These are phyloP conservation scores for Rhyzopertha dominica DNA, from an alignment of 1,140 invertebrate genomes.

Conservation along the genomic window DNA sequence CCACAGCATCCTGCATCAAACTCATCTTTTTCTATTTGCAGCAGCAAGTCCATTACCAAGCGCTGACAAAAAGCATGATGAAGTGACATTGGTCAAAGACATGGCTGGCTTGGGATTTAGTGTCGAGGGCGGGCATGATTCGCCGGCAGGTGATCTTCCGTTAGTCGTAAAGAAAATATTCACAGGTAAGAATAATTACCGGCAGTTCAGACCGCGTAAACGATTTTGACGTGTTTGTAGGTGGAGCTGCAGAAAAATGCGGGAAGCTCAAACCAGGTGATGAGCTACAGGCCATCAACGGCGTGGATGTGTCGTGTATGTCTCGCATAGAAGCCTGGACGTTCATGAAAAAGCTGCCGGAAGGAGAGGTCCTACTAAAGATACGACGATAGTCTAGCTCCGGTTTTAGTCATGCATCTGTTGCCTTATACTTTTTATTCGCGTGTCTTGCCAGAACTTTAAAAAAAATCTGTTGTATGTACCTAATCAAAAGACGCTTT, in stretches of 20 bases:
- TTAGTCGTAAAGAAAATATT: conserved; percentile 87
- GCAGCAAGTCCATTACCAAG: no score
- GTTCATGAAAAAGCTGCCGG: conserved; percentile 80
- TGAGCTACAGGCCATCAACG: conserved; percentile 80
- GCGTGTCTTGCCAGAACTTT: no score
- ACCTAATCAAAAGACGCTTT: no score
- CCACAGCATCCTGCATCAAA: no score
- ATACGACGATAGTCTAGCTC: no score
- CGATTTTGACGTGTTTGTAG: conserved; percentile 49
- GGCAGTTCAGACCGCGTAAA: conserved; percentile 5
- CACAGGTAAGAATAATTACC: conserved; percentile 60
- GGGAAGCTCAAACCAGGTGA: conserved; percentile 79
- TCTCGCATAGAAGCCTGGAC: conserved; percentile 91
- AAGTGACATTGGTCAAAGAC: conserved; percentile 75
- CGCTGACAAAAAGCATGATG: no score
- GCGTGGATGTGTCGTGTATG: conserved; percentile 71
- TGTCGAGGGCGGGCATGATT: conserved; percentile 86
- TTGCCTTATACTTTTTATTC: no score
- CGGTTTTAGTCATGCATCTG: no score
- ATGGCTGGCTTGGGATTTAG: conserved; percentile 87
- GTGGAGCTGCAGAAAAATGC: conserved; percentile 85
- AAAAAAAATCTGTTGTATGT: no score
- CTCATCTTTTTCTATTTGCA: no score
- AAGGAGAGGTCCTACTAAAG: conserved; percentile 75
- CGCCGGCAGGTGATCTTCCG: conserved; percentile 79